These are phyloP conservation scores for roundworm (Caenorhabditis elegans) DNA, from an alignment of 1,140 invertebrate species.

Conservation along the genomic window WBcel235 BX284603.4:8806001-8806500, in stretches of 20 bases:
- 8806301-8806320: neutral
- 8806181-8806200: neutral
- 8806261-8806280: neutral
- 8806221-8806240: no score
- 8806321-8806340: neutral
- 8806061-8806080: neutral
- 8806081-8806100: no score
- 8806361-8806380: neutral
- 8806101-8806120: no score
- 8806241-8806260: no score
- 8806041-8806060: neutral
- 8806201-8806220: neutral
- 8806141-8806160: neutral
- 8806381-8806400: neutral
- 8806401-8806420: conserved; percentile 21
- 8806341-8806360: neutral
- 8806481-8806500: no score
- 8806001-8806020: neutral
- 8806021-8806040: no score
- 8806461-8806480: neutral
- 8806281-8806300: neutral
- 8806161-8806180: neutral
- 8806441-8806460: conserved; percentile 39
- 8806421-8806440: conserved; percentile 34
- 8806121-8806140: no score